Evolutionary conservation across 1,140 invertebrate genomes (phyloP), one percentile per base, ranked within the genome.

Genomic region (Linepithema humile): DNA sequence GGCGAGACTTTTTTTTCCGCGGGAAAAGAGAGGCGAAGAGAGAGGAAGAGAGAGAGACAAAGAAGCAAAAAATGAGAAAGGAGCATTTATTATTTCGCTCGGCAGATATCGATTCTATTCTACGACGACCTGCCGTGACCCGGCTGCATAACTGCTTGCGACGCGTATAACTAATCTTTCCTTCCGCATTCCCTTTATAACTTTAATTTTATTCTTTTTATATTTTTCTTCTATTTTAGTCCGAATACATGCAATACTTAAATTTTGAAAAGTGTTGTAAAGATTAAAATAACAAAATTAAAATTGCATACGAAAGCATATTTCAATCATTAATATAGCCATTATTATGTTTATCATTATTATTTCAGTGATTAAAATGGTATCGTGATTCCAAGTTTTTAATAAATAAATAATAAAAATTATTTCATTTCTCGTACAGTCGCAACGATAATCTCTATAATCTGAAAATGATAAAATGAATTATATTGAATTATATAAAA

Each of bases 101-200:
- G 55, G 72, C 57, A 82, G 82, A 90, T 91, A 92, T 92, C 83
- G 90, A 92, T 92, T 91, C 70, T 69, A 85, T 87, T 88, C 74
- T 80, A 87, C 82, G 29, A 64, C 84, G 86, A 91, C 86, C 91
- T 91, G 82, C 72, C 87, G 89, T 91, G 91, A 92, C 90, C 90
- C 82, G 86, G 29, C 85, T 88, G 62, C 84, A 90, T 89, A 91
- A 92, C 84, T 90, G 83, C 77, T 55, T 17, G 64, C 75, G 45
- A 85, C 70, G 50, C 64, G 62, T 77, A 67, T 62, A 29, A 40
- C 77, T 85, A 84, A 84, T 88, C 75, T 73, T 57, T 55, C 64
- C 35, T 55, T 32, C 29, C 48, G 10, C 23, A 7, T 15, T 48
- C 40, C 15, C 45, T 38, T 9, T 20, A 10, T 43, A 10, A 17